Conservation (phyloP, 1,140 invertebrate genomes). For the Penaeus indicus region DNA sequence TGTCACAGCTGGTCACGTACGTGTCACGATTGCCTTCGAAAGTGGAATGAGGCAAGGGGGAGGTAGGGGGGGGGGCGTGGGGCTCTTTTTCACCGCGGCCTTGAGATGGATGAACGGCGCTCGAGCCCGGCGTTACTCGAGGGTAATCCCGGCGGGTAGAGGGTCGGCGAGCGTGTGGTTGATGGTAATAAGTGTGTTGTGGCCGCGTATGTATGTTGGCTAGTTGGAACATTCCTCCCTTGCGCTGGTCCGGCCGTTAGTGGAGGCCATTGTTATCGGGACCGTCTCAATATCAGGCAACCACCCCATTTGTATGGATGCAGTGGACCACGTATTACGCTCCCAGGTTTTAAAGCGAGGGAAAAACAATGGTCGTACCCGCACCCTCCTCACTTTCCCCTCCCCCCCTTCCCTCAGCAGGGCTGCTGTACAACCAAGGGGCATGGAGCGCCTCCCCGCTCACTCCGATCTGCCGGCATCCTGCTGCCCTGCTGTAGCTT, state of each 20-base stretch:
- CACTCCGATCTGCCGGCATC: background rate
- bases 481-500: background rate
- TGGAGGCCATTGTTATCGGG: slow-evolving; percentile 60
- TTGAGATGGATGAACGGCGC: background rate
- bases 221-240: background rate
- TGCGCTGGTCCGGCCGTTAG: slow-evolving; percentile 39
- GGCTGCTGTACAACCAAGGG: no score
- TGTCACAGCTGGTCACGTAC: no score
- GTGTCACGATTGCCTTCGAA: no score
- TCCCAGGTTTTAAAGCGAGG: slow-evolving; percentile 58
- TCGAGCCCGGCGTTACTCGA: background rate
- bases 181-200: slow-evolving; percentile 1
- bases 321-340: slow-evolving; percentile 60
- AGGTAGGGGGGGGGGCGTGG: no score
- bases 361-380: slow-evolving; percentile 56
- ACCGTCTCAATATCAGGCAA: slow-evolving; percentile 63
- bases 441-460: no score
- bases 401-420: no score
- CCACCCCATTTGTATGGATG: slow-evolving; percentile 63
- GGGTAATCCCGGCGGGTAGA: background rate
- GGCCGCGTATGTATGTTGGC: background rate
- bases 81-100: no score
- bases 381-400: no score
- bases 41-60: no score
- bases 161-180: background rate